phyloP scores from a whole-genome alignment of 2,113 vertebrate species.

The Ochotona curzoniae region DNA sequence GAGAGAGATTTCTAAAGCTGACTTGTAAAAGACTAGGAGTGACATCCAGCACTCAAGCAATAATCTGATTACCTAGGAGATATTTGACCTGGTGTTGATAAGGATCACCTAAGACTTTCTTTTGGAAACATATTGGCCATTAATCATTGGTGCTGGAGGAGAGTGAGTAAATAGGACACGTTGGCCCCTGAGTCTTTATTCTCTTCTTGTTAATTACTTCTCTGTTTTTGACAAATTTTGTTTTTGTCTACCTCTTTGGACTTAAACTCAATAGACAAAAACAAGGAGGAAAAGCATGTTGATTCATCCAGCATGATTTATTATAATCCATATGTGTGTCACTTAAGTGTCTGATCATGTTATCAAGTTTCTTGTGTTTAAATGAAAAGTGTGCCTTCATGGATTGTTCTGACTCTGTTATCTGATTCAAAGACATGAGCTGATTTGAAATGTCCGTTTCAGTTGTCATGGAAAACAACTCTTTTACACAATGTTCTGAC shows the following conservation, averaged over 20 bases:
- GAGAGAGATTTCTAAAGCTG: background rate
- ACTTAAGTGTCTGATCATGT: constrained; percentile 52
- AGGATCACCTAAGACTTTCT: background rate
- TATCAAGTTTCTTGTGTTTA: constrained; percentile 56
- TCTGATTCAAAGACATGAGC: constrained; percentile 45
- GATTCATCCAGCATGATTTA: background rate
- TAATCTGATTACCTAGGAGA: background rate
- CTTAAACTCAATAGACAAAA: constrained; percentile 38
- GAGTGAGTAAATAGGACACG: background rate
- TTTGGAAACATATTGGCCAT: background rate
- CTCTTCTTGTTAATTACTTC: background rate
- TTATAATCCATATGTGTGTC: constrained; percentile 2
- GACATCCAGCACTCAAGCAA: background rate
- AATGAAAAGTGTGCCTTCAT: constrained; percentile 1
- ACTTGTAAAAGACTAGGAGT: background rate
- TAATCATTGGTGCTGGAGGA: background rate
- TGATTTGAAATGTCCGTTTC: constrained; percentile 78
- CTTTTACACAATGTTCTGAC: constrained; percentile 75
- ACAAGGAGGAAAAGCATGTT: constrained; percentile 19
- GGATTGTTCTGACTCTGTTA: constrained; percentile 40
- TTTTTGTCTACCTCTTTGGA: constrained; percentile 4
- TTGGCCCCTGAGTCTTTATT: background rate
- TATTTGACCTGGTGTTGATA: background rate
- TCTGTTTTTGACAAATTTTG: constrained; percentile 32
- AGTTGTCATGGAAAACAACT: constrained; percentile 81